A percentile compares a stretch with the other conserved stretches of the same genome.
Evolutionary conservation across 2,113 vertebrate genomes (phyloP).

Genomic region (Megaptera novaeangliae): DNA sequence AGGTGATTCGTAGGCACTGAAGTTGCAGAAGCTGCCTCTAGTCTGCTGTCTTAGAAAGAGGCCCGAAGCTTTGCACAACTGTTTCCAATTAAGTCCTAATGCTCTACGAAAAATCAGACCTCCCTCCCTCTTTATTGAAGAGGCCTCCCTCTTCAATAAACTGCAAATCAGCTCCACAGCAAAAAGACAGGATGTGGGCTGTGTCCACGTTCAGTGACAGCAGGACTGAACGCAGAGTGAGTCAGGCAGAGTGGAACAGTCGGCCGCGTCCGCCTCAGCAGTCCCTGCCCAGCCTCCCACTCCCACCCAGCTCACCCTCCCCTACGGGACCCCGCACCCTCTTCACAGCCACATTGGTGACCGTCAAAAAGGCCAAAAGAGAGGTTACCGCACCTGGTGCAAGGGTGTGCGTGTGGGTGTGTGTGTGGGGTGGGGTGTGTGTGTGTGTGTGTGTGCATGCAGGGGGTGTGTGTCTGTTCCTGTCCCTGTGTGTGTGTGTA

Average conservation of each 20-base stretch:
- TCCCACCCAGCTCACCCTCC: neutral
- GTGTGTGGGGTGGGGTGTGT: neutral
- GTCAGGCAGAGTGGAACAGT: neutral
- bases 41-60: neutral
- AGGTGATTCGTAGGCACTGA: neutral
- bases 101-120: neutral
- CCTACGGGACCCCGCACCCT: too few species aligned
- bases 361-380: neutral
- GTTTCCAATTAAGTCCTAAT: neutral
- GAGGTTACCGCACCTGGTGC: neutral
- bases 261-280: neutral
- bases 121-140: neutral
- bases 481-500: too few species aligned
- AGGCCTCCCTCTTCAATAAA: neutral
- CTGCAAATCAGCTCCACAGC: neutral
- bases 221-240: neutral
- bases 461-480: too few species aligned
- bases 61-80: neutral
- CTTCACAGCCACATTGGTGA: neutral
- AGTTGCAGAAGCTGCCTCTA: neutral
- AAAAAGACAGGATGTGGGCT: neutral
- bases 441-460: neutral
- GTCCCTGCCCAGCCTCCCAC: neutral
- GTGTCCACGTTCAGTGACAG: accelerated
- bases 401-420: neutral